phyloP scores from a whole-genome alignment of 2,797 vertebrate genomes.

The Atherinosoma microstoma region DNA sequence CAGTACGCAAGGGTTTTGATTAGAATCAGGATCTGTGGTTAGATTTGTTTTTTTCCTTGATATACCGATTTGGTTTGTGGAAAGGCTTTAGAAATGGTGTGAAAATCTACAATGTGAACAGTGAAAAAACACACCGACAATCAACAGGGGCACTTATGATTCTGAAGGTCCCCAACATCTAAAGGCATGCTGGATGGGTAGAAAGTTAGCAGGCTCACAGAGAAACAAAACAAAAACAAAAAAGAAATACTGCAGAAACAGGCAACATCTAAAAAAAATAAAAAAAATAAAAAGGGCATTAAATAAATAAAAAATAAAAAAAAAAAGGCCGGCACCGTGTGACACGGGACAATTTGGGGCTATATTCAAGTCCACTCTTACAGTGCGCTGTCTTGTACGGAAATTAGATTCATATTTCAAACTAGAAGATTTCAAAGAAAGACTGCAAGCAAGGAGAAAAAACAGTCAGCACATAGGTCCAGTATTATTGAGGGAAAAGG shows the following conservation, averaged over 20 bases:
- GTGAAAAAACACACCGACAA: slow-evolving; percentile 60
- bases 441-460: slow-evolving; percentile 19
- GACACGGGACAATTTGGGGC: slow-evolving; percentile 57
- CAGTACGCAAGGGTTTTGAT: slow-evolving; percentile 31
- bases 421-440: slow-evolving; percentile 38
- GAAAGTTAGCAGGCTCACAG: slow-evolving; percentile 55
- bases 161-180: slow-evolving; percentile 71
- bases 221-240: slow-evolving; percentile 29
- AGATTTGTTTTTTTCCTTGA: slow-evolving; percentile 11
- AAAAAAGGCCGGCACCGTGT: slow-evolving; percentile 55
- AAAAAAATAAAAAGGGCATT: no score
- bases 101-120: slow-evolving; percentile 68
- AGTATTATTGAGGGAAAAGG: slow-evolving; percentile 29
- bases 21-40: slow-evolving; percentile 19
- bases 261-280: slow-evolving; percentile 41
- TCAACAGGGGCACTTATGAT: slow-evolving; percentile 69
- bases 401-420: slow-evolving; percentile 43
- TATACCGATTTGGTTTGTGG: slow-evolving; percentile 59
- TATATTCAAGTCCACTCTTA: slow-evolving; percentile 42
- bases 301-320: background rate
- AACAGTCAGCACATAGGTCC: slow-evolving; percentile 63
- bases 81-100: slow-evolving; percentile 62
- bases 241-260: slow-evolving; percentile 53
- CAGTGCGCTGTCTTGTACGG: slow-evolving; percentile 43
- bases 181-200: slow-evolving; percentile 79